Percentiles rank a stretch among this genome's conserved stretches.
Evolutionary conservation across 2,797 vertebrate species (phyloP).

Genomic region (Dendrocincla tyrannina): DNA sequence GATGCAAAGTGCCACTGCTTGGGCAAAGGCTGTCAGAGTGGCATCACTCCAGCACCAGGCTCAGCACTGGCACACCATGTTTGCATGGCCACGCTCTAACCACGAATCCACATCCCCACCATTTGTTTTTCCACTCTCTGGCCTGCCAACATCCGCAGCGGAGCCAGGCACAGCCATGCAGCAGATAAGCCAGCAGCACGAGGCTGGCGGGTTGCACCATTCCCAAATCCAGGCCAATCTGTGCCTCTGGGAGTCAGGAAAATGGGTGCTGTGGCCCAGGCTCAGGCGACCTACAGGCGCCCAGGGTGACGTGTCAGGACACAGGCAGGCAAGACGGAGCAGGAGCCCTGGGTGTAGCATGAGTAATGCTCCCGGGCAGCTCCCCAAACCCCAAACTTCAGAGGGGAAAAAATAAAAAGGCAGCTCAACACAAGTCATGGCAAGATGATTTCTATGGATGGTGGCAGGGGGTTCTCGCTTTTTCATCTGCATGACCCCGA

Average conservation of each 20-base stretch:
- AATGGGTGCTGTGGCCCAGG: fast-evolving
- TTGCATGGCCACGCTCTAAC: background rate
- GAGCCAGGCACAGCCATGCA: background rate
- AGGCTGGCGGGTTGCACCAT: fast-evolving
- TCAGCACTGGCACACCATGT: fast-evolving
- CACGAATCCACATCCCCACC: fast-evolving
- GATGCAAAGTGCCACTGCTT: background rate
- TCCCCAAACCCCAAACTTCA: background rate
- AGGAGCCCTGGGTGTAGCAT: background rate
- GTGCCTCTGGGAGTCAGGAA: background rate
- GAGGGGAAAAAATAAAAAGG: background rate
- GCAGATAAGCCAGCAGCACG: background rate
- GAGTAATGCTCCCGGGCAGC: fast-evolving
- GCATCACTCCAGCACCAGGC: fast-evolving
- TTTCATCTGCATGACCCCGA: background rate
- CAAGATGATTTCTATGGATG: background rate
- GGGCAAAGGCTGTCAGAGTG: background rate
- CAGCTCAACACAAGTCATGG: fast-evolving
- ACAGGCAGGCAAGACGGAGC: background rate
- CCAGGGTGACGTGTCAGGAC: background rate
- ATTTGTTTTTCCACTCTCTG: conserved; percentile 44
- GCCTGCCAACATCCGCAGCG: background rate
- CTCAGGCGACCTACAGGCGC: fast-evolving
- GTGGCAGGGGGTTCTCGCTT: conserved; percentile 1
- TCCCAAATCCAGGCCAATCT: background rate